A percentile compares a stretch with the other conserved stretches of the same genome.
Conservation (phyloP, 2,797 vertebrate genomes). For the Microtus agrestis region DNA sequence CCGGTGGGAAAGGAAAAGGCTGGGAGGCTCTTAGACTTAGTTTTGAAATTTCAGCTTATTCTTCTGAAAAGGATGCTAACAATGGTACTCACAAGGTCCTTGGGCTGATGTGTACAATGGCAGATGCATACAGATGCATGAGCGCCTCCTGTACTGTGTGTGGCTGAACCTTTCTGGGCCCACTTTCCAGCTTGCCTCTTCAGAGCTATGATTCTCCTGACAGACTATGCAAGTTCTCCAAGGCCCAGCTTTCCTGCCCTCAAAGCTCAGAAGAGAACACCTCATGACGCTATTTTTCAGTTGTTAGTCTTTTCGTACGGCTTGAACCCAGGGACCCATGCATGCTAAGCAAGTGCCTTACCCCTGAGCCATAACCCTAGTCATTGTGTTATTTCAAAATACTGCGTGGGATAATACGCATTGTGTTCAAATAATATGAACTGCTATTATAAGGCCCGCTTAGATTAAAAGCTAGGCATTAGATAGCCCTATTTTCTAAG, state of each 20-base stretch:
- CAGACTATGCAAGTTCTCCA: background rate
- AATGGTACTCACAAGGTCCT: background rate
- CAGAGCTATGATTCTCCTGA: background rate
- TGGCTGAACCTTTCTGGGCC: background rate
- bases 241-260: background rate
- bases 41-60: background rate
- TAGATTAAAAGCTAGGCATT: background rate
- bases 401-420: background rate
- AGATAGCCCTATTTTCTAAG: background rate
- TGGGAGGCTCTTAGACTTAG: background rate
- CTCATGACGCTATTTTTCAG: background rate
- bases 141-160: background rate
- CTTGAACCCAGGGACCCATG: background rate
- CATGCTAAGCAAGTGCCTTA: background rate
- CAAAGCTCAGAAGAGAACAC: background rate
- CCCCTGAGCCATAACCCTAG: background rate
- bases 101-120: background rate
- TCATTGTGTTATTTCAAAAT: conserved; percentile 7
- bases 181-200: background rate
- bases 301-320: background rate
- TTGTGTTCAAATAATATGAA: background rate
- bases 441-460: background rate
- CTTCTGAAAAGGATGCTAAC: background rate
- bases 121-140: background rate
- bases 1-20: background rate